phyloP scores from a whole-genome alignment of 2,797 vertebrate genomes.

The Aplochiton taeniatus region DNA sequence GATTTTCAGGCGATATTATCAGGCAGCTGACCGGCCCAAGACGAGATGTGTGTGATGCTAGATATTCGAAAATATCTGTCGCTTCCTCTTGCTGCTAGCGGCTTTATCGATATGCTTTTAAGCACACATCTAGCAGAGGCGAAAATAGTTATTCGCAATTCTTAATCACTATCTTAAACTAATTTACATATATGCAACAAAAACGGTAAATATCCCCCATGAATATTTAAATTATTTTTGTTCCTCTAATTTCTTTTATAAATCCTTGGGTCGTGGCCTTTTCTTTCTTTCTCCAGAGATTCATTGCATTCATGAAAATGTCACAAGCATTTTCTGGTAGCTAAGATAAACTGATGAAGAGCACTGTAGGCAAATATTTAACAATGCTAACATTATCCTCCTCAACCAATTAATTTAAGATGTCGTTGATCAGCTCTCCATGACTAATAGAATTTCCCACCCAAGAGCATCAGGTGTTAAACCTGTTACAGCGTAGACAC shows the following conservation, averaged over 20 bases:
- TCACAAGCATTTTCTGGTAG: slow-evolving; percentile 25
- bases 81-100: slow-evolving; percentile 27
- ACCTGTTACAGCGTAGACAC: slow-evolving; percentile 71
- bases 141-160: slow-evolving; percentile 22
- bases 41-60: slow-evolving; percentile 37
- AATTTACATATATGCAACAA: slow-evolving; percentile 43
- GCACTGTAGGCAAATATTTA: slow-evolving; percentile 28
- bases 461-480: slow-evolving; percentile 64
- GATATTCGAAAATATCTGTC: slow-evolving; percentile 53
- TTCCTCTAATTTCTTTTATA: too few species aligned
- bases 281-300: slow-evolving; percentile 19
- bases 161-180: slow-evolving; percentile 26
- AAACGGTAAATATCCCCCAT: slow-evolving; percentile 46
- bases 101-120: slow-evolving; percentile 25
- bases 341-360: slow-evolving; percentile 34
- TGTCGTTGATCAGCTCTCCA: background rate
- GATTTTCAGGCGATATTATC: slow-evolving; percentile 40
- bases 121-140: slow-evolving; percentile 18
- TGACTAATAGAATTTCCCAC: slow-evolving; percentile 17
- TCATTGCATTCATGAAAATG: slow-evolving; percentile 45
- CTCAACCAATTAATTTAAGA: background rate
- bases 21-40: slow-evolving; percentile 41
- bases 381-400: background rate
- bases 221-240: too few species aligned
- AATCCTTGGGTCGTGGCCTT: slow-evolving; percentile 22